Evolutionary conservation across 2,113 vertebrate genomes (phyloP), one percentile per base, ranked within the genome.

Genomic region (Colistium nudipinnis): DNA sequence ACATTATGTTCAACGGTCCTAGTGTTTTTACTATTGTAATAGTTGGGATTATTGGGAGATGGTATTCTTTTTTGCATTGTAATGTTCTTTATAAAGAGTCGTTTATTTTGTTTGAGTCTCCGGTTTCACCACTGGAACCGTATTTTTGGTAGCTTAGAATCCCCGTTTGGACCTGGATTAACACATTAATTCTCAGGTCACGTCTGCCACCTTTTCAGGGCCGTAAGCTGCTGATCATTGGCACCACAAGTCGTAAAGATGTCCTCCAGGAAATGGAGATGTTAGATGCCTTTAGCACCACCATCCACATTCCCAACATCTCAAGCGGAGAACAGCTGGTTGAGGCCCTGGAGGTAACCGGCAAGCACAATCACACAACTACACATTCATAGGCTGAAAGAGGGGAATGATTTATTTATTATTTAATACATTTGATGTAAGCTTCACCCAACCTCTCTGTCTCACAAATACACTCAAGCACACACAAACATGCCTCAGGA

Each of bases 251-350:
- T 70, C 94, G 96, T 66, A 98, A 95, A 84, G 96, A 97, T 0
- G 97, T 99, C 51, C 94, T 99, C 39, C 94, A 97, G 90, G 96
- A 98, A 74, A 99, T 99, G 97, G 96, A 96, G 56, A 99, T 99
- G 97, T 76, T 98, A 6, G 93, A 98, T 0, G 94, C 96, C 11
- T 99, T 99, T 91, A 99, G 96, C 92, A 99, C 97, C 33, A 96
- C 94, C n/a, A 92, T 99, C 85, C 95, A 97, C 0, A 93, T 98
- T 56, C 96, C 96, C 86, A 99, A 97, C 91, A 99, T 99, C 67
- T 91, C 91, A 0, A 93, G 91, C 0, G 95, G 94, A 25, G 94
- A 95, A 55, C 94, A 99, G 84, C 92, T 99, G 44, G 88, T 97
- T 55, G 95, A 97, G 73, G 96, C 96, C 3, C 81, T 99, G 84